Evolutionary conservation across 2,888 invertebrate species (phyloP), one percentile per base, ranked within the genome.

Genomic region (Auanema sp.): DNA sequence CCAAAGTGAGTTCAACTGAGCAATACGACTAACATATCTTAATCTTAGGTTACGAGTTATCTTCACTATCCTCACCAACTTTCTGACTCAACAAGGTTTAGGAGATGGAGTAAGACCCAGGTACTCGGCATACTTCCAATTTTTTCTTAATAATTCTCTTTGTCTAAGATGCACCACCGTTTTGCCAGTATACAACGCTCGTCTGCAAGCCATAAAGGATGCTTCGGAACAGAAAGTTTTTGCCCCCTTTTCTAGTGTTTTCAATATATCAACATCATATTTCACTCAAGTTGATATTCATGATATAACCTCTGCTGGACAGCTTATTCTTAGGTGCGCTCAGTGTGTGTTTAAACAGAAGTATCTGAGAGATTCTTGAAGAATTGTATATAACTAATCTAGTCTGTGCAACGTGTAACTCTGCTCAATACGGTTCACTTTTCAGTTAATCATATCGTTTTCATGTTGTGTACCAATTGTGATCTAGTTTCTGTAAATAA

Each of bases 1-100:
- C 67, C 60, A 52, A 74, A 71, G 72, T 75, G 18, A 50, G 59
- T 60, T n/a, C 10, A 24, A 41, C n/a, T n/a, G n/a, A n/a, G n/a
- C n/a, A n/a, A n/a, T n/a, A n/a, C n/a, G n/a, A n/a, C n/a, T n/a
- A n/a, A n/a, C n/a, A n/a, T n/a, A n/a, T n/a, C n/a, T n/a, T n/a
- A n/a, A n/a, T n/a, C n/a, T n/a, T 58, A 79, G 78, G 64, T 56
- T 81, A 51, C 76, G 80, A 21, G 58, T 72, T 3, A 47, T 79
- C 8, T 58, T 79, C 42, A 64, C 74, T 33, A 64, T 81, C 10
- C 33, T 78, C 16, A 70, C 75, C 60, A 58, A 76, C 49, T 81
- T 74, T 55, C 54, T 79, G 18, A 67, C 63, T 2, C 81, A 81
- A 51, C 80, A 81, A 63, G 59, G 66, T 10, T 23, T 70, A 42